Evolutionary conservation across 2,113 vertebrate species (phyloP), one percentile per base, ranked within the genome.

Genomic region (Cettia cetti): DNA sequence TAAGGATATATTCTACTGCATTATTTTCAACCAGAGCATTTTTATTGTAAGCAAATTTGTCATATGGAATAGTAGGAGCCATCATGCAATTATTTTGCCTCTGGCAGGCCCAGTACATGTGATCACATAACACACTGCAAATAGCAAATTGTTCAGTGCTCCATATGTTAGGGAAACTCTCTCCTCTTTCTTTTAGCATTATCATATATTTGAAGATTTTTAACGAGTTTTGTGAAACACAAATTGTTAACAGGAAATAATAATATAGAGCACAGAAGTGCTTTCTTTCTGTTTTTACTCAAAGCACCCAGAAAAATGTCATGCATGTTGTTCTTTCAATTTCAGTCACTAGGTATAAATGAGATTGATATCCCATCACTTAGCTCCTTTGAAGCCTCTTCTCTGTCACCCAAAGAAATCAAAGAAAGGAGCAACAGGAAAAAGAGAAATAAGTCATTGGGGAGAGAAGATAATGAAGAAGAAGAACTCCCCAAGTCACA

Each of bases 341-440:
- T 93, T 44, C 97, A 99, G 99, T 97, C 92, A 6, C 82, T 98
- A 78, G 83, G 89, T 9, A 95, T 98, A 2, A 98, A 98, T 94
- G 94, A 96, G 24, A 97, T 98, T 11, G 99, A 99, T 96, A 97
- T 98, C 2, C 95, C 98, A 56, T 99, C 98, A 52, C 20, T 97
- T 52, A 92, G 59, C 49, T 98, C 98, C 52, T 96, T 98, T 13
- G 98, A 98, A 44, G 94, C 96, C 3, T 98, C 99, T 17, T 97
- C 98, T 11, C 96, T 98, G 19, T 96, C 97, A 70, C 72, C 97
- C 23, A 98, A 98, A 64, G 96, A 94, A 78, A 95, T 98, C 88
- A 97, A 94, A 90, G 97, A 98, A 59, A 98, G 97, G 92, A 98
- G 94, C 90, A 97, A 98, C 27, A 98, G 96, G 83, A 97, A 95